phyloP scores from a whole-genome alignment of 2,888 invertebrate species.

The Tipula unca region DNA sequence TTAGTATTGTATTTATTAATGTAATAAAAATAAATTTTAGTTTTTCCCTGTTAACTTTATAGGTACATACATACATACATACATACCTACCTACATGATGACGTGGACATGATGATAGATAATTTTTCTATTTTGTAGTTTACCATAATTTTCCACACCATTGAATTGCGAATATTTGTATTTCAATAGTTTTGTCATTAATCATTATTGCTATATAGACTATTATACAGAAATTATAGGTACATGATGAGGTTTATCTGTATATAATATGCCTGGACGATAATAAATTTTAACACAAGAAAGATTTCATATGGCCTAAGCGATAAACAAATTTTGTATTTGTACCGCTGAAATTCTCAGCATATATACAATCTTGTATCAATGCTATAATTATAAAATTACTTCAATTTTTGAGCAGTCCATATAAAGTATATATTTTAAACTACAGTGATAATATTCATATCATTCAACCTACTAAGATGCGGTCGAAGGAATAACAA shows the following conservation, averaged over 20 bases:
- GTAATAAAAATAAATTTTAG: background rate
- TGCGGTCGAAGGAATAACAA: background rate
- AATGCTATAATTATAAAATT: background rate
- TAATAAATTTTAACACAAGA: no score
- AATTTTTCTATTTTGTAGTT: no score
- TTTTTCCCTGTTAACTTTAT: no score
- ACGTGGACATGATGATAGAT: background rate
- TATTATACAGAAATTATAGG: no score
- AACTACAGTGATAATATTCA: background rate
- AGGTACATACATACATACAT: background rate
- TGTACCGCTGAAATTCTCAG: no score
- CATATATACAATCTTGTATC: background rate
- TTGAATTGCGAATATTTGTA: background rate
- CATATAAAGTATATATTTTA: background rate
- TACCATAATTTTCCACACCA: background rate
- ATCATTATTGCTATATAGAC: background rate
- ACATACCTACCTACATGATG: background rate
- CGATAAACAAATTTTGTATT: no score
- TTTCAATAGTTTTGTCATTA: background rate
- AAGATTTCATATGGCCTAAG: no score
- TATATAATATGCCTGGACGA: no score
- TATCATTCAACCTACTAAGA: background rate
- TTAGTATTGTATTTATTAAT: background rate
- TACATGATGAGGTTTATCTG: no score
- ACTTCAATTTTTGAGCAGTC: background rate